Evolutionary conservation across 2,888 invertebrate species (phyloP), one percentile per base, ranked within the genome.

Genomic region (Xanthorhoe spadicearia): DNA sequence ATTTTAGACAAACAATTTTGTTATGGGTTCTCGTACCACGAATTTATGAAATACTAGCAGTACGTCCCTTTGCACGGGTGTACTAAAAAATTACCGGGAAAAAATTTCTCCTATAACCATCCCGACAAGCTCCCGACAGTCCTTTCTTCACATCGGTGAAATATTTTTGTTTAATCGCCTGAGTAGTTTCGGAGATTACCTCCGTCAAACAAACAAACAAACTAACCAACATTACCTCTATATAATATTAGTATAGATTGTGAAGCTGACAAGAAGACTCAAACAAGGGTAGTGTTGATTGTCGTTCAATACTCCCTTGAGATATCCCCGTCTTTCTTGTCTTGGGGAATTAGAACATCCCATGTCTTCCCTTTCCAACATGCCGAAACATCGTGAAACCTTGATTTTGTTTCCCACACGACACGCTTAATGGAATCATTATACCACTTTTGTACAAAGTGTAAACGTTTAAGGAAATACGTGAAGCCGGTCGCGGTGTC

Each of bases 371-470:
- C 51, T 56, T 48, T 55, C 19, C 51, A 51, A 51, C 43, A 60
- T 43, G 52, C 17, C 52, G 28, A 50, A 59, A 23, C 43, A 43
- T 60, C 43, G 17, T 38, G 35, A 18, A 32, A 1, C 18, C 17
- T 53, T 46, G 46, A 15, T 38, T 10, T 38, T 38, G 57, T 68
- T 72, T 71, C 73, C 67, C 73, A 73, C 70, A 71, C 59, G 64
- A 73, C 70, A 71, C 59, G 64, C 59, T 63, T 61, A 71, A 70
- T 70, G 65, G 64, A 70, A 65, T 51, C 43, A 70, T 68, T 69
- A 70, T 69, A 51, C 10, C 28, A 62, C 59, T 63, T 69, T 68
- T 69, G 70, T 68, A 70, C 53, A 51, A 65, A 65, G 32, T 65
- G 60, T 46, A 60, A 68, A 66, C 60, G 49, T 61, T 68, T 68